Evolutionary conservation across 2,113 vertebrate genomes (phyloP).

Genomic region (Coregonus clupeaformis): DNA sequence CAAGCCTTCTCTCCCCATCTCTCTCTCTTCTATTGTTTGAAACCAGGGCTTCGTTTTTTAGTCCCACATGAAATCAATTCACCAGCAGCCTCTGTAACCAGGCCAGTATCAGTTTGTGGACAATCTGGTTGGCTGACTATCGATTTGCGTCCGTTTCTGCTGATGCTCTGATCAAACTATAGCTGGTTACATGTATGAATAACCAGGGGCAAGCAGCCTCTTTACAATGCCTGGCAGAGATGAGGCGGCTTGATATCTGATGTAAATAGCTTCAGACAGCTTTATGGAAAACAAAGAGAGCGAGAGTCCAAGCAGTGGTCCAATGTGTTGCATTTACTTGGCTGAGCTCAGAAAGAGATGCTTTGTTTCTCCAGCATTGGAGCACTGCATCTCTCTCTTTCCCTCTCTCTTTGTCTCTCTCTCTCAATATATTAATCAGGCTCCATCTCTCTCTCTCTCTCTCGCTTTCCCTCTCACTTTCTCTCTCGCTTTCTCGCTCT

Average conservation of each 20-base stretch:
- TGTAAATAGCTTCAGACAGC: conserved; percentile 5
- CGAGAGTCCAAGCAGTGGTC: background rate
- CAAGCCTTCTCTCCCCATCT: too few species aligned
- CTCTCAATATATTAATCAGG: too few species aligned
- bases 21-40: background rate
- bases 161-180: conserved; percentile 33
- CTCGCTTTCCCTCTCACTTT: background rate
- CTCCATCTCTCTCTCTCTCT: background rate
- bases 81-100: background rate
- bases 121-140: conserved; percentile 3
- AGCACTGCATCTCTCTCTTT: background rate
- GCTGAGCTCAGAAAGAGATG: background rate
- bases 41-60: too few species aligned
- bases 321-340: background rate
- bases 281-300: background rate
- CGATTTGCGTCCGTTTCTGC: conserved; percentile 12
- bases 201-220: conserved; percentile 3
- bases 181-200: conserved; percentile 35
- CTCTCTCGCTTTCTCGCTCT: background rate
- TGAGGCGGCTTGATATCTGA: conserved; percentile 11
- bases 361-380: background rate
- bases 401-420: background rate
- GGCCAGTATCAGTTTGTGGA: background rate
- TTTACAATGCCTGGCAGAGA: conserved; percentile 19
- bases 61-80: too few species aligned